A percentile compares a stretch with the other conserved stretches of the same genome.
Conservation (phyloP, 2,797 vertebrate species). For the Neosilurus hyrtlii region DNA sequence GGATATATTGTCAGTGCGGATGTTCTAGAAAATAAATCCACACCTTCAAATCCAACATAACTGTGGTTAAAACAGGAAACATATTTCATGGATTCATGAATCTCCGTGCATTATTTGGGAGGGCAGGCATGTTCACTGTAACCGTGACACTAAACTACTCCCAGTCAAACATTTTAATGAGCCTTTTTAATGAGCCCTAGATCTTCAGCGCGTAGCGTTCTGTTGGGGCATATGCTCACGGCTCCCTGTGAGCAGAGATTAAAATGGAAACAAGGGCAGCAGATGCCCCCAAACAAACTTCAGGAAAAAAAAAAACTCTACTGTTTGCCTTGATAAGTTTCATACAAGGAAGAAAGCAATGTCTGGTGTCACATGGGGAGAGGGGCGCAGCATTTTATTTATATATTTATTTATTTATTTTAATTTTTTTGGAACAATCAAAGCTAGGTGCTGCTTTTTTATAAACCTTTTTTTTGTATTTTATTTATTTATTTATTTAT, state of each 20-base stretch:
- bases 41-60: not conserved
- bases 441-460: not conserved
- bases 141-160: conserved; percentile 21
- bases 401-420: no score
- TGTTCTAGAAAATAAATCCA: not conserved
- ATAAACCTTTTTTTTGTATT: no score
- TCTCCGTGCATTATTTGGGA: conserved; percentile 12
- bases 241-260: conserved; percentile 61
- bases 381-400: conserved; percentile 1
- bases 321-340: conserved; percentile 24
- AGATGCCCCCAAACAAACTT: conserved; percentile 40
- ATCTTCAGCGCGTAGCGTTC: conserved; percentile 49
- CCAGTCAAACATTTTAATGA: conserved; percentile 53
- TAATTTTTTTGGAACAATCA: not conserved
- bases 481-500: not conserved
- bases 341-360: conserved; percentile 11
- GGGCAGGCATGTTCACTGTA: conserved; percentile 19
- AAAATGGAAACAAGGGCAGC: conserved; percentile 57
- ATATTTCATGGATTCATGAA: not conserved
- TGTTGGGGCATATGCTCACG: conserved; percentile 55
- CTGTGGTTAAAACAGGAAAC: not conserved
- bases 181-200: conserved; percentile 46
- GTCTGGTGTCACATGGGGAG: not conserved
- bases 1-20: not conserved
- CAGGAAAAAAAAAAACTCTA: not conserved